Percentiles rank a stretch among this genome's conserved stretches.
These are phyloP conservation scores for Hirtodrosophila confusa DNA, from an alignment of 2,888 invertebrate genomes.

Conservation along the genomic window DNA sequence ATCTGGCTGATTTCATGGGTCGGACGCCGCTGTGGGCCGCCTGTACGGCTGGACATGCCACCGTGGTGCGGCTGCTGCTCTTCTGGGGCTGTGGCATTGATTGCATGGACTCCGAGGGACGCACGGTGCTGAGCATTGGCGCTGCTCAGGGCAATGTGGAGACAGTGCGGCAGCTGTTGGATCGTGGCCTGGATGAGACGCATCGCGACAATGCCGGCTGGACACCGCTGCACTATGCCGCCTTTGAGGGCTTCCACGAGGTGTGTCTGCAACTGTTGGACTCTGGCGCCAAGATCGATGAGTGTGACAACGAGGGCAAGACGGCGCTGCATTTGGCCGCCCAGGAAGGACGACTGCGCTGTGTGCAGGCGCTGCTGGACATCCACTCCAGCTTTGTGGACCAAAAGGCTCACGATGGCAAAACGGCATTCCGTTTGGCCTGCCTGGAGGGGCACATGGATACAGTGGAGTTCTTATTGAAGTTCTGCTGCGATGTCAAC, in stretches of 20 bases:
- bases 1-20: conserved; percentile 92
- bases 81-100: conserved; percentile 99
- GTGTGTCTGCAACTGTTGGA: conserved; percentile 86
- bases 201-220: conserved; percentile 97
- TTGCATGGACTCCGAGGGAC: conserved; percentile 96
- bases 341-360: conserved; percentile 92
- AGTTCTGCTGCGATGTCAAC: conserved; percentile 92
- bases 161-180: conserved; percentile 94
- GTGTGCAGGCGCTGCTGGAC: conserved; percentile 87
- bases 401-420: conserved; percentile 95
- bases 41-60: conserved; percentile 95
- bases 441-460: conserved; percentile 89
- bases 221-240: conserved; percentile 98
- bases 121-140: conserved; percentile 94
- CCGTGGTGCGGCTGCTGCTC: conserved; percentile 92
- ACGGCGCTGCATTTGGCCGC: conserved; percentile 94
- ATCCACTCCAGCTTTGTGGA: conserved; percentile 92
- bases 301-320: conserved; percentile 96
- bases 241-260: conserved; percentile 91
- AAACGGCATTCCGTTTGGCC: conserved; percentile 90
- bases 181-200: conserved; percentile 93
- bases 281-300: conserved; percentile 94
- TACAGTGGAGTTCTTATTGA: conserved; percentile 86
- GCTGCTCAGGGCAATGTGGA: conserved; percentile 94
- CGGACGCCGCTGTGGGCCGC: conserved; percentile 96